Conservation (phyloP, 2,113 vertebrate species). For the Pipra filicauda region DNA sequence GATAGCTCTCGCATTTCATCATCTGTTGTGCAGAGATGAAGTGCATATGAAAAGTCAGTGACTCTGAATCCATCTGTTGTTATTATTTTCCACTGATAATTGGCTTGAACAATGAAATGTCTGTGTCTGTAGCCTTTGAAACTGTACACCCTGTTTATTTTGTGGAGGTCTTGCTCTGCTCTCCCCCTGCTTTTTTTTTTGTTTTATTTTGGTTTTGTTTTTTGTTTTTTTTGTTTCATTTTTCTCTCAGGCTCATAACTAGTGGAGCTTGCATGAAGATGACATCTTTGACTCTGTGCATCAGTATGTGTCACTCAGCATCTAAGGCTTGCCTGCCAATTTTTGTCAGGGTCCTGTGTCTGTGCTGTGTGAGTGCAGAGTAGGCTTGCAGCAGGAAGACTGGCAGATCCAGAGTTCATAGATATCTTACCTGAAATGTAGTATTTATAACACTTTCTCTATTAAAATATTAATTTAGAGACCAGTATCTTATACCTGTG, state of each 20-base stretch:
- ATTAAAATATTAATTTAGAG: conserved; percentile 75
- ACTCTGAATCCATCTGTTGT: conserved; percentile 99
- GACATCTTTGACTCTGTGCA: conserved; percentile 80
- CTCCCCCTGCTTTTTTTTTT: not conserved
- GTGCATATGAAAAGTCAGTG: conserved; percentile 91
- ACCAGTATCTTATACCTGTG: conserved; percentile 66
- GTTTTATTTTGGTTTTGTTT: conserved; percentile 13
- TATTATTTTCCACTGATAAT: conserved; percentile 99
- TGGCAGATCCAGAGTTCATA: conserved; percentile 35
- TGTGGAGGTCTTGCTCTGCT: conserved; percentile 81
- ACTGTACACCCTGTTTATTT: conserved; percentile 91
- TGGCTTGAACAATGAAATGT: conserved; percentile 99
- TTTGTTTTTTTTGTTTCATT: conserved; percentile 41
- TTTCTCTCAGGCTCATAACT: conserved; percentile 66
- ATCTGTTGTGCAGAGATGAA: conserved; percentile 91
- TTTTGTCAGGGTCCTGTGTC: conserved; percentile 68
- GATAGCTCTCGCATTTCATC: conserved; percentile 94
- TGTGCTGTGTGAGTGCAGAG: conserved; percentile 25
- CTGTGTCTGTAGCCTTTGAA: conserved; percentile 97
- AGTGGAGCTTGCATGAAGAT: conserved; percentile 76
- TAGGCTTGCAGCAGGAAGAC: conserved; percentile 41
- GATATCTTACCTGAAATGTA: conserved; percentile 62
- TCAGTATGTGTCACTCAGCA: conserved; percentile 81
- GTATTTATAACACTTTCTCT: conserved; percentile 70
- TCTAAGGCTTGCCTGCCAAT: conserved; percentile 67